phyloP scores from a whole-genome alignment of 2,797 vertebrate species.

The Pseudochromis fuscus region DNA sequence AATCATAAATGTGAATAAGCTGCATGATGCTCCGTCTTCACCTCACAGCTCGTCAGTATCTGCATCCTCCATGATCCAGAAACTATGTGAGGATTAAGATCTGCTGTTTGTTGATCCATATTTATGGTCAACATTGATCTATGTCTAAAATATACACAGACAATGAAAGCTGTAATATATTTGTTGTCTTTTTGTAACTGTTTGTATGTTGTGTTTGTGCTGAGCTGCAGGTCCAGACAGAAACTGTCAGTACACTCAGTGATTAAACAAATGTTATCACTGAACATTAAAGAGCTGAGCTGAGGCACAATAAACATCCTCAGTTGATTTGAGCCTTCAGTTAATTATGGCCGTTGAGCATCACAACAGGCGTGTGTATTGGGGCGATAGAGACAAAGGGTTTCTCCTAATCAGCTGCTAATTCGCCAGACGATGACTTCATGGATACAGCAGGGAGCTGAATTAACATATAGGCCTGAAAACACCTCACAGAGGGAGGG shows the following conservation, averaged over 20 bases:
- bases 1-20: too few species aligned
- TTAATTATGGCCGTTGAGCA: slow-evolving; percentile 45
- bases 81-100: too few species aligned
- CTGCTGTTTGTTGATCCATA: too few species aligned
- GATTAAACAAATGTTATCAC: slow-evolving; percentile 56
- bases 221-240: not conserved
- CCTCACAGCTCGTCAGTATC: too few species aligned
- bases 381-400: slow-evolving; percentile 63
- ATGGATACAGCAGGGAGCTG: slow-evolving; percentile 65
- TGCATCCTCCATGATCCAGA: too few species aligned
- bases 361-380: slow-evolving; percentile 74
- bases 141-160: too few species aligned
- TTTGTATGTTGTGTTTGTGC: too few species aligned
- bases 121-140: too few species aligned
- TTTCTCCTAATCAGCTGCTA: slow-evolving; percentile 70
- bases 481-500: slow-evolving; percentile 61
- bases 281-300: slow-evolving; percentile 27
- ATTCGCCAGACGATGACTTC: slow-evolving; percentile 76
- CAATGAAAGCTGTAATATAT: too few species aligned
- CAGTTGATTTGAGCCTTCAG: slow-evolving; percentile 55
- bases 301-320: slow-evolving; percentile 61
- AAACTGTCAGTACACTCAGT: slow-evolving; percentile 9
- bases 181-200: too few species aligned
- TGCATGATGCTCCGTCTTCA: too few species aligned
- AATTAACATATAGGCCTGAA: slow-evolving; percentile 74